Evolutionary conservation across 2,888 invertebrate species (phyloP), one percentile per base, ranked within the genome.

Genomic region (Melanostoma scalare): DNA sequence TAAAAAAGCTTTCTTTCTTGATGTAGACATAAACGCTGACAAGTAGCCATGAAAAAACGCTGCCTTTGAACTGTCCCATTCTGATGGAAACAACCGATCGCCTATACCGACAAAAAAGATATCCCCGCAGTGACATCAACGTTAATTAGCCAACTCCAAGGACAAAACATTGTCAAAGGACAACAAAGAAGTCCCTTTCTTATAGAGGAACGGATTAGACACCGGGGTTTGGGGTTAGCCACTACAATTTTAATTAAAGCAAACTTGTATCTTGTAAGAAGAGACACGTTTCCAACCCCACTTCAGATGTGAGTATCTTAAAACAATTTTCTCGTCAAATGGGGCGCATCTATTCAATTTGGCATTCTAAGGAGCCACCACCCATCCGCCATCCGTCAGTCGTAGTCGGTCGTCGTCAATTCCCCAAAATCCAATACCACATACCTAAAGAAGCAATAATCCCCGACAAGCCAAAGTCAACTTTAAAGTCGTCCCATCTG

Each of bases 281-380:
- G 8, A 35, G 9, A 10, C 36, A 33, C 44, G 35, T 4, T 10
- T 8, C 56, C 33, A 46, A 31, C 10, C 33, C 55, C 6, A 10
- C 3, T 40, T 42, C 33, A n/a, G 9, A 40, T 42, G 35, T 36
- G 6, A 20, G 20, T 20, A 20, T 75, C 71, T 67, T 53, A 72
- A 79, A 75, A 71, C 84, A 84, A 84, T 84, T 79, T 84, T 79
- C 84, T 35, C 84, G 79, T 79, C 74, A 84, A 84, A 84, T 84
- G 79, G 65, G 74, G 84, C 71, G 79, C 8, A 84, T 71, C 79
- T 71, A 79, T 79, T 79, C 79, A 84, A 84, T 84, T 78, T 84
- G 75, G 71, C 55, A 84, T 69, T 50, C 73, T 82, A 78, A 82
- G 74, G 65, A 61, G 74, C 79, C 79, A 78, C 79, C 79, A 75